Conservation (phyloP, 2,113 vertebrate genomes). For the Potamarius usumacintae region DNA sequence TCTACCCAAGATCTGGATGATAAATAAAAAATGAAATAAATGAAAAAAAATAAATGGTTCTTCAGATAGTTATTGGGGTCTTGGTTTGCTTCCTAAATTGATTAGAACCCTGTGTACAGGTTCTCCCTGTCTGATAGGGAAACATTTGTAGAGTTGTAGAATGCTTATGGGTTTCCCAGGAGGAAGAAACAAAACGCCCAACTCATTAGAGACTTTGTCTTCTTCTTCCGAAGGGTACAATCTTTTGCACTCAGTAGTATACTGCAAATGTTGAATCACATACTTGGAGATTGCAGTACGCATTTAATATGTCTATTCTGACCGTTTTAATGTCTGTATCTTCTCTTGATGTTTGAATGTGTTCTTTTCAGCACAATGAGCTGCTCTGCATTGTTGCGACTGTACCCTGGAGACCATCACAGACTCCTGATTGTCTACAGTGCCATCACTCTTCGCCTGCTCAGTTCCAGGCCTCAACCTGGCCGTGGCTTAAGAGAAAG, state of each 20-base stretch:
- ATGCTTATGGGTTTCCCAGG: background rate
- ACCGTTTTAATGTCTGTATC: background rate
- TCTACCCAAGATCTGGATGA: background rate
- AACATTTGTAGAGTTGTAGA: background rate
- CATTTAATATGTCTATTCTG: background rate
- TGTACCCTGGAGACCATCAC: slow-evolving; percentile 16
- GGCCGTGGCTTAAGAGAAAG: slow-evolving; percentile 65
- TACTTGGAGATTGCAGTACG: background rate
- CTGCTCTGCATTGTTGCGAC: slow-evolving; percentile 38
- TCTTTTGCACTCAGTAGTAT: background rate
- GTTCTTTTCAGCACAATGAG: slow-evolving; percentile 43
- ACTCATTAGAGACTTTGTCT: background rate
- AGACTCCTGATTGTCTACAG: slow-evolving; percentile 30
- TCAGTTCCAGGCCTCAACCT: slow-evolving; percentile 48
- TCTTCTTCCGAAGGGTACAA: background rate
- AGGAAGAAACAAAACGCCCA: background rate
- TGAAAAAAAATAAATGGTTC: background rate
- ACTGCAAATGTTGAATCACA: background rate
- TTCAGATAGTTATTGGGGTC: background rate
- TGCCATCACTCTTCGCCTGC: slow-evolving; percentile 25
- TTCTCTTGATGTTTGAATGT: background rate
- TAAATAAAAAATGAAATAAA: background rate
- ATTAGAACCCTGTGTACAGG: background rate
- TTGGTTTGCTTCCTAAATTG: background rate
- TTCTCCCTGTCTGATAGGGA: background rate